phyloP scores from a whole-genome alignment of 1,140 invertebrate species.

The Atta texana region DNA sequence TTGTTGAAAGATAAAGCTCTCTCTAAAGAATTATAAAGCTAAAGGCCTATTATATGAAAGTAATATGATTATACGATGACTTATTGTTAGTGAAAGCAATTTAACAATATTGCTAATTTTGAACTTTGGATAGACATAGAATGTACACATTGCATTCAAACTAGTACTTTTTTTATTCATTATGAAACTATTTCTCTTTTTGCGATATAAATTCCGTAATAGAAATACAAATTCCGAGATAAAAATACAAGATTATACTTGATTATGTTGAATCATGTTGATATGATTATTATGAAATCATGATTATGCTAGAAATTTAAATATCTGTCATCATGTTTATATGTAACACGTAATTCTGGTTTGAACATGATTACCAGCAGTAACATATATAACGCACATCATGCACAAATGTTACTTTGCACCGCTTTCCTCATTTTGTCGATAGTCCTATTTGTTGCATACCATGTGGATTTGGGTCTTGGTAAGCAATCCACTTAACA shows the following conservation, averaged over 20 bases:
- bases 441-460: slow-evolving; percentile 87
- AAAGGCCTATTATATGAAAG: slow-evolving; percentile 10
- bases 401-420: slow-evolving; percentile 85
- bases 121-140: slow-evolving; percentile 10
- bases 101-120: slow-evolving; percentile 47
- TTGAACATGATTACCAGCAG: slow-evolving; percentile 73
- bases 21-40: slow-evolving; percentile 4
- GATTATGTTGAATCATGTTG: too few species aligned
- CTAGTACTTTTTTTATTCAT: slow-evolving; percentile 68
- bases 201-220: slow-evolving; percentile 5
- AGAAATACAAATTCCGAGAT: neutral
- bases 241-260: slow-evolving; percentile 8
- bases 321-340: slow-evolving; percentile 20
- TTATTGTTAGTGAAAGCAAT: slow-evolving; percentile 13
- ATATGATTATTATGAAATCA: neutral
- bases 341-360: slow-evolving; percentile 69
- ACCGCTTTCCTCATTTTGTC: slow-evolving; percentile 86
- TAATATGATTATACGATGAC: slow-evolving; percentile 45
- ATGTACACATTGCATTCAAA: slow-evolving; percentile 75
- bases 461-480: slow-evolving; percentile 87
- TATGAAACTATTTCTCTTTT: slow-evolving; percentile 2
- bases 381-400: slow-evolving; percentile 81
- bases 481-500: slow-evolving; percentile 85
- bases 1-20: slow-evolving; percentile 23
- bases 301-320: slow-evolving; percentile 1